Conservation (phyloP, 1,140 invertebrate genomes). For the Sarcophaga peregrina region DNA sequence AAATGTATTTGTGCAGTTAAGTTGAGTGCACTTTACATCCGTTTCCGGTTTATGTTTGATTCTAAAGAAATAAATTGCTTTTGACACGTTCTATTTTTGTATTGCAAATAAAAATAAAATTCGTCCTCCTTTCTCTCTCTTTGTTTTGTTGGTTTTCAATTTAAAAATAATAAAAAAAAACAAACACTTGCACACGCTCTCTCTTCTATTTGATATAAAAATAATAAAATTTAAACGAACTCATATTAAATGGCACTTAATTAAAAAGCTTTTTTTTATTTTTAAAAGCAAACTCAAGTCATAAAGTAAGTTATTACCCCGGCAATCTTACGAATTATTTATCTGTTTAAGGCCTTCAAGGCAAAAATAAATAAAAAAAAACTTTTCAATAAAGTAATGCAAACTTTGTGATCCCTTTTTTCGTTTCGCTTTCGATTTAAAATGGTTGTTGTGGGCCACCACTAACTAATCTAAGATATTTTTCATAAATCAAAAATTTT, state of each 20-base stretch:
- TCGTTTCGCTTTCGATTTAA: not conserved
- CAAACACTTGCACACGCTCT: no score
- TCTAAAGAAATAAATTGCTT: constrained; percentile 23
- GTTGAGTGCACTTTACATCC: constrained; percentile 23
- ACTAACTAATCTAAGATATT: constrained; percentile 27
- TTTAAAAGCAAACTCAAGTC: no score
- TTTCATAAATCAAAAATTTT: constrained; percentile 36
- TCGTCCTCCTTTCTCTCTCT: no score
- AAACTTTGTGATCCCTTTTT: constrained; percentile 26
- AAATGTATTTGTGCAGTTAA: constrained; percentile 19
- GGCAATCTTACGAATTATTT: no score
- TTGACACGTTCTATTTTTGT: not conserved
- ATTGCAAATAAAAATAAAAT: no score
- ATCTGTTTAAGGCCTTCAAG: not conserved
- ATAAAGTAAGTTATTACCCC: not conserved
- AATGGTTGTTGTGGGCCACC: not conserved
- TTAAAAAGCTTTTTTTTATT: no score
- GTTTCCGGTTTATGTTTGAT: constrained; percentile 24
- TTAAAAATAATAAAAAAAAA: no score
- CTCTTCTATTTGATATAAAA: no score
- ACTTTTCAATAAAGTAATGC: not conserved
- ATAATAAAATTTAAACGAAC: no score
- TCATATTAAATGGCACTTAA: no score
- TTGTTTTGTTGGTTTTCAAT: no score
- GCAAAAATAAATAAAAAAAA: no score